These are phyloP conservation scores for Ommatoiulus sabulosus DNA, from an alignment of 2,888 invertebrate genomes.

Conservation along the genomic window DNA sequence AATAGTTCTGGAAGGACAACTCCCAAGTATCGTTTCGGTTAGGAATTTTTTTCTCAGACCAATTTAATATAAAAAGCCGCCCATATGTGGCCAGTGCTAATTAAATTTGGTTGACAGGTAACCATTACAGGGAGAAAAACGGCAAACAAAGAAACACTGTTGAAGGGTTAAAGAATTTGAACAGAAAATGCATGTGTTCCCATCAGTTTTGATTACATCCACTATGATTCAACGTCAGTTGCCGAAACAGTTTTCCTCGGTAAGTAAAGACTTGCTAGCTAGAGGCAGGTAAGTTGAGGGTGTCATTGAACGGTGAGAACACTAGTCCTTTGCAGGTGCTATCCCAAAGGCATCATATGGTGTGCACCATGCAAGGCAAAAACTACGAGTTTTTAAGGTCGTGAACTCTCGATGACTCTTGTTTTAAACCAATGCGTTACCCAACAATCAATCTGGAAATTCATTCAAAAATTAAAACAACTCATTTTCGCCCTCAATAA, in stretches of 20 bases:
- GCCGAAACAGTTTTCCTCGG: neutral
- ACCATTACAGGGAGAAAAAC: neutral
- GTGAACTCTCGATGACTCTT: neutral
- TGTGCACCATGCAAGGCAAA: neutral
- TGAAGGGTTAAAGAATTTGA: neutral
- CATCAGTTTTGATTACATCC: neutral
- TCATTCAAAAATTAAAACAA: neutral
- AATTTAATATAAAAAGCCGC: neutral
- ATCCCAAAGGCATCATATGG: neutral
- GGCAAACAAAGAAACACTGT: neutral
- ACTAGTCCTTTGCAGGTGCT: neutral
- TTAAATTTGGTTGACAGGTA: neutral
- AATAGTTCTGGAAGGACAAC: neutral
- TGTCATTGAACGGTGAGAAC: constrained; percentile 27
- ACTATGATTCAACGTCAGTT: neutral
- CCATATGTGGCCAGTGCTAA: neutral
- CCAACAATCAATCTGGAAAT: neutral
- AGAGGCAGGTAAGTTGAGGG: neutral
- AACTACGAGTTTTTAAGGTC: constrained; percentile 2
- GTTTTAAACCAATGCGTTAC: neutral
- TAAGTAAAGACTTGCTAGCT: neutral
- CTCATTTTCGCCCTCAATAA: neutral
- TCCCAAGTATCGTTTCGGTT: neutral
- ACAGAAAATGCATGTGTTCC: neutral
- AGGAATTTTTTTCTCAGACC: neutral